phyloP scores from a whole-genome alignment of 2,113 vertebrate species.

The Sardina pilchardus region DNA sequence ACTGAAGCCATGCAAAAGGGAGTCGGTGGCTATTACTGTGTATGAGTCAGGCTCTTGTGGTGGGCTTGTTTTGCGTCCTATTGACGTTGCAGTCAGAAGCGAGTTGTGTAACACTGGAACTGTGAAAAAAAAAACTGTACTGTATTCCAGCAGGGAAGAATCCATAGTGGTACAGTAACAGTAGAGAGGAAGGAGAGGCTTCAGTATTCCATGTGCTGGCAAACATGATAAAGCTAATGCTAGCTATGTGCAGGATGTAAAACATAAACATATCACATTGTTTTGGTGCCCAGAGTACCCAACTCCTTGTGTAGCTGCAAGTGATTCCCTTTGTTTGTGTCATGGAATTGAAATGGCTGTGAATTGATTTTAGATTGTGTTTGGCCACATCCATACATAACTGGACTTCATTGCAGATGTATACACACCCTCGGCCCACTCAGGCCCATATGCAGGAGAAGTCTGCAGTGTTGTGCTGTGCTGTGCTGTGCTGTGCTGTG shows the following conservation, averaged over 20 bases:
- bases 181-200: not conserved
- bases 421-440: not conserved
- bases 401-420: not conserved
- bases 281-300: not conserved
- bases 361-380: not conserved
- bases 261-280: not conserved
- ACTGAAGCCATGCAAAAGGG: not conserved
- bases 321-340: not conserved
- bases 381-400: not conserved
- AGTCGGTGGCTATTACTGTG: not conserved
- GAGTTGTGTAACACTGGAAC: not conserved
- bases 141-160: not conserved
- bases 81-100: not conserved
- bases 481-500: not conserved
- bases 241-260: not conserved
- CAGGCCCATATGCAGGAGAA: not conserved
- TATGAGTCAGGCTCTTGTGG: not conserved
- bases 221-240: not conserved
- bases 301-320: not conserved
- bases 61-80: not conserved
- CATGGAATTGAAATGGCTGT: not conserved
- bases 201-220: not conserved
- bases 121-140: not conserved
- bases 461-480: slow-evolving; percentile 13
- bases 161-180: not conserved